These are phyloP conservation scores for Sebastes schlegelii DNA, from an alignment of 2,113 vertebrate species.

Conservation along the genomic window DNA sequence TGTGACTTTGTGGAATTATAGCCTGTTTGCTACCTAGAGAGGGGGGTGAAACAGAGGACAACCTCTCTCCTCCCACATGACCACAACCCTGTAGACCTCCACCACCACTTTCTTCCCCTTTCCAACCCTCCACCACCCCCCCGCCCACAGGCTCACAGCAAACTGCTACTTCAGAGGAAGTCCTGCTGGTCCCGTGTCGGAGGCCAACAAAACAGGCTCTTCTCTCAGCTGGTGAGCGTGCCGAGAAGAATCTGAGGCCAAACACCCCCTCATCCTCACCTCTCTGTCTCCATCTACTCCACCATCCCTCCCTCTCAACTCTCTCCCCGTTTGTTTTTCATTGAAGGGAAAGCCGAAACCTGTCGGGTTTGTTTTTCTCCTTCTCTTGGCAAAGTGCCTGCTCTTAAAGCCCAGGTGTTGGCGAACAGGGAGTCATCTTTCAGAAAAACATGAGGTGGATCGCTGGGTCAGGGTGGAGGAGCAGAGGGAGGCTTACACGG, in stretches of 20 bases:
- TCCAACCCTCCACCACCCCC: not conserved
- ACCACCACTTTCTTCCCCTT: slow-evolving; percentile 7
- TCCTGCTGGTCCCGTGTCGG: slow-evolving; percentile 58
- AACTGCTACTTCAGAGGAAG: slow-evolving; percentile 77
- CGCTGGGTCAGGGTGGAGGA: not conserved
- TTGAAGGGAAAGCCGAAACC: slow-evolving; percentile 62
- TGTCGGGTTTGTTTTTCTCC: slow-evolving; percentile 61
- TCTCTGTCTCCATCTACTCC: not conserved
- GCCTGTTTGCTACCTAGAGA: slow-evolving; percentile 19
- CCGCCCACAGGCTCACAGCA: slow-evolving; percentile 62
- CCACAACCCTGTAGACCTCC: slow-evolving; percentile 9
- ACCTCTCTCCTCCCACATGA: slow-evolving; percentile 22
- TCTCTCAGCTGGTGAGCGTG: slow-evolving; percentile 45
- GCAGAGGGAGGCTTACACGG: not conserved
- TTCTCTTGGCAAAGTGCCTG: slow-evolving; percentile 44
- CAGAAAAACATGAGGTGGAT: slow-evolving; percentile 60
- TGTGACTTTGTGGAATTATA: slow-evolving; percentile 64
- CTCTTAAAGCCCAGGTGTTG: slow-evolving; percentile 65
- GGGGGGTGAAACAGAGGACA: slow-evolving; percentile 45
- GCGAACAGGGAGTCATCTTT: slow-evolving; percentile 44
- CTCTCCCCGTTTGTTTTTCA: slow-evolving; percentile 53
- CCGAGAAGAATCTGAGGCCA: slow-evolving; percentile 23
- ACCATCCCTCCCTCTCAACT: slow-evolving; percentile 2
- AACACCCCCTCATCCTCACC: slow-evolving; percentile 18
- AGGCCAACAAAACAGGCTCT: slow-evolving; percentile 65